Evolutionary conservation across 2,888 invertebrate genomes (phyloP).

Genomic region (Yponomeuta evonymella): DNA sequence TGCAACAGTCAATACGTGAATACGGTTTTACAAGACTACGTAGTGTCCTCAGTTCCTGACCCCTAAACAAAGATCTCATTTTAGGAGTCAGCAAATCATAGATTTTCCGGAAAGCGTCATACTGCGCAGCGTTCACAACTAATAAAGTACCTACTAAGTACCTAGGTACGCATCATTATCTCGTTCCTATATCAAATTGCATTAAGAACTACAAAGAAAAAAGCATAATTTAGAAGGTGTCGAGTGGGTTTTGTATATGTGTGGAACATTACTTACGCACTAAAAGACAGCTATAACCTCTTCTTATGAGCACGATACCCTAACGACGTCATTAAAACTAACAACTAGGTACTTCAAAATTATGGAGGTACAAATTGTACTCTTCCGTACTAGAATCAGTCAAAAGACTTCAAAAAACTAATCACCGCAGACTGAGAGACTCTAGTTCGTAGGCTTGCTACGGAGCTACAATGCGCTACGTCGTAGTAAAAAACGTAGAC

Average conservation of each 20-base stretch:
- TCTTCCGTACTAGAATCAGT: not conserved
- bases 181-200: not conserved
- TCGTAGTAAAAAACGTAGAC: not conserved
- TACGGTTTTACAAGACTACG: too few relatives aligned
- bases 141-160: too few relatives aligned
- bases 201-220: not conserved
- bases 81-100: too few relatives aligned
- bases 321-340: conserved; percentile 3
- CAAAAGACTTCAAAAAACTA: not conserved
- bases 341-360: not conserved
- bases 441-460: not conserved
- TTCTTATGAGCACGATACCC: not conserved
- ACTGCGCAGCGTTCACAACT: too few relatives aligned
- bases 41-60: too few relatives aligned
- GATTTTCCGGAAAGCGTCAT: too few relatives aligned
- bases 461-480: not conserved
- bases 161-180: too few relatives aligned
- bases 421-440: not conserved
- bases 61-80: too few relatives aligned
- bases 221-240: not conserved
- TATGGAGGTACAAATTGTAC: not conserved
- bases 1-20: too few relatives aligned
- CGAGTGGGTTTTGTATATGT: not conserved
- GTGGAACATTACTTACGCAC: not conserved
- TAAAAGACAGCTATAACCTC: not conserved